These are phyloP conservation scores for Lagria hirta DNA, from an alignment of 2,888 invertebrate species.

Conservation along the genomic window DNA sequence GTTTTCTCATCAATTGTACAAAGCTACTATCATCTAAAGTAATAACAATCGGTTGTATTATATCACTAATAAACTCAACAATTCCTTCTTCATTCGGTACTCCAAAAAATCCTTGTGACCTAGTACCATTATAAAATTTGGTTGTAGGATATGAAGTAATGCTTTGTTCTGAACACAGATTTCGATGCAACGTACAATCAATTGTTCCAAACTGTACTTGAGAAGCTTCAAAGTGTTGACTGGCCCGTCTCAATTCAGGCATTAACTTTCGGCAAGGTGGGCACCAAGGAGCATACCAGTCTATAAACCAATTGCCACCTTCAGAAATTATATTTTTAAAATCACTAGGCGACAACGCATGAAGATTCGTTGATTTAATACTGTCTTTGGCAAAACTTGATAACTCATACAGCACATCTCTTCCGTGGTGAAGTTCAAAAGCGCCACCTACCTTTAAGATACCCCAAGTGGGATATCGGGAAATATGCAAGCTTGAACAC, in stretches of 20 bases:
- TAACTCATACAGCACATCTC: conserved; percentile 59
- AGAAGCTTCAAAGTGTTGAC: conserved; percentile 56
- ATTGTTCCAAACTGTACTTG: conserved; percentile 64
- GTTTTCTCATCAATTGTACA: conserved; percentile 58
- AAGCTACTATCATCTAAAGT: conserved; percentile 60
- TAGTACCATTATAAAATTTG: conserved; percentile 64
- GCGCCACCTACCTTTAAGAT: conserved; percentile 74
- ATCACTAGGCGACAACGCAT: conserved; percentile 65
- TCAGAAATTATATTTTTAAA: conserved; percentile 59
- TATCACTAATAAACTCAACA: conserved; percentile 66
- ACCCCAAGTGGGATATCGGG: conserved; percentile 68
- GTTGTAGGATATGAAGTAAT: conserved; percentile 71
- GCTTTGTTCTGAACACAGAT: conserved; percentile 61
- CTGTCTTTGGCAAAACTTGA: conserved; percentile 68
- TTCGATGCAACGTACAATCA: conserved; percentile 66
- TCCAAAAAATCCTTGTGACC: conserved; percentile 60
- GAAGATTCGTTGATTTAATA: conserved; percentile 59
- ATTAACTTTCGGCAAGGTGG: conserved; percentile 72
- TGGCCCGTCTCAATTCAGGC: conserved; percentile 68
- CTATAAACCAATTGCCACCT: conserved; percentile 66
- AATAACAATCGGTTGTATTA: conserved; percentile 58
- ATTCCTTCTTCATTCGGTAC: conserved; percentile 62
- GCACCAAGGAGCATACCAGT: conserved; percentile 80
- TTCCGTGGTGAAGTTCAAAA: conserved; percentile 72
- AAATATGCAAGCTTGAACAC: conserved; percentile 62